phyloP scores from a whole-genome alignment of 2,113 vertebrate species.

The Tympanuchus pallidicinctus region DNA sequence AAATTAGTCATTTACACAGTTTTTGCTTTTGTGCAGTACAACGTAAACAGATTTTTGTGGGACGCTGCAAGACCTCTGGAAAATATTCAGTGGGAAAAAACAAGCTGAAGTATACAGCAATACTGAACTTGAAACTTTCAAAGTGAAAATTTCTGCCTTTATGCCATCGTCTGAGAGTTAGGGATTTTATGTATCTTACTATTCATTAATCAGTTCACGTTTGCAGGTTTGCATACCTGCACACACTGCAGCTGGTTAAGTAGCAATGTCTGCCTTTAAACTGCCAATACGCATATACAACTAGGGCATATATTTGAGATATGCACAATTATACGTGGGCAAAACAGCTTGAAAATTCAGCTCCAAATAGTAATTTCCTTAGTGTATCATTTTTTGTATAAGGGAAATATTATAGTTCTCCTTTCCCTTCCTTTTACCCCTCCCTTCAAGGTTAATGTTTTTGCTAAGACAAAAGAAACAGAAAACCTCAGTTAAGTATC shows the following conservation, averaged over 20 bases:
- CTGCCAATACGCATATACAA: background rate
- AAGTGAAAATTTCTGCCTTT: background rate
- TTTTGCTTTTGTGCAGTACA: slow-evolving; percentile 17
- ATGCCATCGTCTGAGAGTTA: background rate
- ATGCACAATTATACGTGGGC: background rate
- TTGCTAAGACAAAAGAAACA: slow-evolving; percentile 46
- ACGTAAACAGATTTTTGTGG: background rate
- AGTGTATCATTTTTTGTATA: background rate
- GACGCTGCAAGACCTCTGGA: background rate
- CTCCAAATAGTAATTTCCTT: slow-evolving; percentile 5
- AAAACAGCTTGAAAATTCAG: slow-evolving; percentile 16
- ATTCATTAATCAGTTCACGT: background rate
- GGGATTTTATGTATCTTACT: background rate
- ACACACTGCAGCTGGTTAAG: slow-evolving; percentile 4
- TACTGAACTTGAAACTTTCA: background rate
- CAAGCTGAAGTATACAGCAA: background rate
- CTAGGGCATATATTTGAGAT: background rate
- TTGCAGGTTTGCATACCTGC: background rate
- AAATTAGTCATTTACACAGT: slow-evolving; percentile 19
- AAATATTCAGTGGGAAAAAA: background rate
- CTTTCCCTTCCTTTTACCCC: slow-evolving; percentile 4
- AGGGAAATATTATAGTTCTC: background rate
- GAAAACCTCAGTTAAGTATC: slow-evolving; percentile 19
- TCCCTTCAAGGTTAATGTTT: slow-evolving; percentile 58
- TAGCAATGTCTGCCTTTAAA: background rate